phyloP scores from a whole-genome alignment of 2,797 vertebrate species.

The Tenualosa ilisha region DNA sequence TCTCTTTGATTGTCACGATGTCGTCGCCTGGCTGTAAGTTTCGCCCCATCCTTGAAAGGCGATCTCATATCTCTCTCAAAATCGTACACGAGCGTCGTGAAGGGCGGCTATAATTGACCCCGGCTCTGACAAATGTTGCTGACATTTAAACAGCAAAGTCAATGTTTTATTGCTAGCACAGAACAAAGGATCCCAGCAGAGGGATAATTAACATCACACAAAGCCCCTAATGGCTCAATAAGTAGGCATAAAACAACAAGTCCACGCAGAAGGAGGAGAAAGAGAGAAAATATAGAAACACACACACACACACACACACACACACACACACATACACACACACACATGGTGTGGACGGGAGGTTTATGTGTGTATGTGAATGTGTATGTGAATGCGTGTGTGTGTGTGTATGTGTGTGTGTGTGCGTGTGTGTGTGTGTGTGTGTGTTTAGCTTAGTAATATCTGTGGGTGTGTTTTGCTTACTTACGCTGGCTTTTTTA shows the following conservation, averaged over 20 bases:
- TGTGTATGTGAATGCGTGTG: too few species aligned
- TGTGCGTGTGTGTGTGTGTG: neutral
- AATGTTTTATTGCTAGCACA: conserved; percentile 30
- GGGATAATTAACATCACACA: conserved; percentile 42
- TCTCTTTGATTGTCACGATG: neutral
- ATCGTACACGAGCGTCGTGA: neutral
- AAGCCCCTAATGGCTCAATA: conserved; percentile 34
- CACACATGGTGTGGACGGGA: neutral
- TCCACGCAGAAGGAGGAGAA: neutral
- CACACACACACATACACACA: neutral
- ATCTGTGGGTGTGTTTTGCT: conserved; percentile 3
- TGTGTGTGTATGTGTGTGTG: too few species aligned
- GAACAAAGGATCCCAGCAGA: conserved; percentile 39
- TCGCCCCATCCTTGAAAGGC: neutral
- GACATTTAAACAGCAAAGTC: conserved; percentile 41
- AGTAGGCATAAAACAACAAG: neutral
- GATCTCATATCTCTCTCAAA: neutral
- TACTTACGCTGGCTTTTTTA: conserved; percentile 34
- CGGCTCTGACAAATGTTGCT: conserved; percentile 34
- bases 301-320: neutral
- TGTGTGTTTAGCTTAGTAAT: neutral
- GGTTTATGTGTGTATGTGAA: too few species aligned
- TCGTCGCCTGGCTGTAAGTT: neutral
- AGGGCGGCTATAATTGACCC: conserved; percentile 25
- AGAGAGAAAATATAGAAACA: neutral